Evolutionary conservation across 30 jellyfish, hydroid and myxozoan species (phyloP).

Genomic region (Clytia hemisphaerica): DNA sequence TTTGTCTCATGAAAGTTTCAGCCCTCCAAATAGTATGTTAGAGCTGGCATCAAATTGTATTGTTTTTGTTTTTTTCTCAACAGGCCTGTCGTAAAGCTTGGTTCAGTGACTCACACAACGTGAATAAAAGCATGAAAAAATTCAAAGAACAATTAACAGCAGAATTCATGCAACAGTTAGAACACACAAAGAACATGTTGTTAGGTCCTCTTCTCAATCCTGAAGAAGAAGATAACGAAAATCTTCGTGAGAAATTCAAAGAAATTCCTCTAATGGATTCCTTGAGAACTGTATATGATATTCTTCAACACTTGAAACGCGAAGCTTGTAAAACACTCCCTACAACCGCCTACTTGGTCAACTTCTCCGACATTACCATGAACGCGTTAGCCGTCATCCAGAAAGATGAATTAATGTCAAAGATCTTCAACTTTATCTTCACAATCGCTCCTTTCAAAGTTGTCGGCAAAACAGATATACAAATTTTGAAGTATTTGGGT

Average conservation of each 20-base stretch:
- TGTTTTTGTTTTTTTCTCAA: too few relatives aligned
- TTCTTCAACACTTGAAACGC: conserved; percentile 28
- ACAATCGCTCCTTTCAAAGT: conserved; percentile 59
- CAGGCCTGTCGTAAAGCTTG: conserved; percentile 46
- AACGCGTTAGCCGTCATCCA: conserved; percentile 30
- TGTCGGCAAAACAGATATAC: conserved; percentile 46
- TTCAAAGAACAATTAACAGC: conserved; percentile 15
- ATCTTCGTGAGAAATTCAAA: conserved; percentile 13
- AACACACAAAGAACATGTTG: too few relatives aligned
- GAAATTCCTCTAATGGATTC: conserved; percentile 20
- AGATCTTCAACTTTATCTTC: conserved; percentile 51
- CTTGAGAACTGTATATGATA: conserved; percentile 1
- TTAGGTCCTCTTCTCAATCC: background rate
- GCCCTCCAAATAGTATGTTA: too few relatives aligned
- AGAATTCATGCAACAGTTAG: conserved; percentile 1
- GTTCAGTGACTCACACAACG: conserved; percentile 47
- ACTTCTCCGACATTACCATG: conserved; percentile 31
- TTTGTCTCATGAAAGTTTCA: too few relatives aligned
- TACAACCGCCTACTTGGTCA: conserved; percentile 24
- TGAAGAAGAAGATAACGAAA: conserved; percentile 28
- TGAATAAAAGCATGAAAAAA: conserved; percentile 31
- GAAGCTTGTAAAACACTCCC: conserved; percentile 40
- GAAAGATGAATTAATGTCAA: conserved; percentile 32
- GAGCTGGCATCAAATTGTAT: too few relatives aligned
- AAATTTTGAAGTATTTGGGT: conserved; percentile 50